phyloP scores from a whole-genome alignment of 2,888 invertebrate genomes.

The Alentia gelatinosa region DNA sequence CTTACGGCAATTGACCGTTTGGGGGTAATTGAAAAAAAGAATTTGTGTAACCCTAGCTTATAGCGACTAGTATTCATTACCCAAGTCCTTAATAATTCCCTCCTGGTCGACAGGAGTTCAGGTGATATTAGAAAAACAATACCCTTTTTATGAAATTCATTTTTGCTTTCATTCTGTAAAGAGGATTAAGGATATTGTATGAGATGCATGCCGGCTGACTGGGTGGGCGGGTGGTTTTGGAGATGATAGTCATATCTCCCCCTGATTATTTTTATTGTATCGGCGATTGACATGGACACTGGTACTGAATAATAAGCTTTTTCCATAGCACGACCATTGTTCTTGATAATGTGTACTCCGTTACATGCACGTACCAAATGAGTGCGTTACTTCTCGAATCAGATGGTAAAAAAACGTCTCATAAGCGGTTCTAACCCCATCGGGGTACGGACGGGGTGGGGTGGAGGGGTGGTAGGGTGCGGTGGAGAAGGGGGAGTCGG shows the following conservation, averaged over 20 bases:
- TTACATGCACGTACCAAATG: neutral
- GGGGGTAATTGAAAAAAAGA: neutral
- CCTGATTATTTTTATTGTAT: neutral
- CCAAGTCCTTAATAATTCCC: neutral
- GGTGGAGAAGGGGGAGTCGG: neutral
- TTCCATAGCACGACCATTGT: neutral
- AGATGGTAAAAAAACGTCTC: neutral
- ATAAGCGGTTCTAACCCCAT: neutral
- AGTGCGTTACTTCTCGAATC: slow-evolving; percentile 3
- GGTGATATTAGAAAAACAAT: neutral
- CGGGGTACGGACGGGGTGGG: neutral
- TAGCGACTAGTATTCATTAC: neutral
- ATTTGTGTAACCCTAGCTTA: neutral
- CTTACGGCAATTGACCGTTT: neutral
- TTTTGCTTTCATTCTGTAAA: neutral
- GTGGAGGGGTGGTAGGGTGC: neutral
- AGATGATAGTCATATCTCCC: neutral
- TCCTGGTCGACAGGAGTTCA: neutral
- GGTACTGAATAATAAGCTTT: neutral
- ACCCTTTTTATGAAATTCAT: slow-evolving; percentile 17
- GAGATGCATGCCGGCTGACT: neutral
- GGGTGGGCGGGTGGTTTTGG: neutral
- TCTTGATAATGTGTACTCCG: neutral
- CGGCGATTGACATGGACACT: no score
- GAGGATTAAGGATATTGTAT: slow-evolving; percentile 6